Evolutionary conservation across 2,888 invertebrate species (phyloP).

Genomic region (Operophtera brumata): DNA sequence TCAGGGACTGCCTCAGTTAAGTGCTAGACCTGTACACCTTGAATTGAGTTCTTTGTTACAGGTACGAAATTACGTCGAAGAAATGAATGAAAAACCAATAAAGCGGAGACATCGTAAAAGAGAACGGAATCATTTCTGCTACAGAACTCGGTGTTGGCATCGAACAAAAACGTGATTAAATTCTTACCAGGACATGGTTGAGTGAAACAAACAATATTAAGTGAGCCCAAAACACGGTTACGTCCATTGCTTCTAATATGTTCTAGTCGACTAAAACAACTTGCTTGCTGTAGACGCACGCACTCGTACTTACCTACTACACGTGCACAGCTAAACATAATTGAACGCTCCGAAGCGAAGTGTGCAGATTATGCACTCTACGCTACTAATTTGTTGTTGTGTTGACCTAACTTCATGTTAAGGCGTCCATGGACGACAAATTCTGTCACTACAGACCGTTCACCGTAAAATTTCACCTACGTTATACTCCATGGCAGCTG

Average conservation of each 20-base stretch:
- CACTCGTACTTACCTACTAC: too few species aligned
- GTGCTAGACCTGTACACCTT: too few species aligned
- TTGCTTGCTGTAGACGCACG: too few species aligned
- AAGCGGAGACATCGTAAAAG: constrained; percentile 22
- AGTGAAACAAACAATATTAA: constrained; percentile 44
- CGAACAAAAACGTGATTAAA: constrained; percentile 37
- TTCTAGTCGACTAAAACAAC: constrained; percentile 37
- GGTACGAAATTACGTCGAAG: constrained; percentile 16
- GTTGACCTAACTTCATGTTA: too few species aligned
- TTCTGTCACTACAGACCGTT: too few species aligned
- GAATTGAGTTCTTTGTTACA: constrained; percentile 10
- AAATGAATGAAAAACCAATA: constrained; percentile 27
- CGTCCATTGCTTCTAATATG: constrained; percentile 46
- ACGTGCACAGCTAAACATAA: constrained; percentile 2
- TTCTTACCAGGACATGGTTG: constrained; percentile 48
- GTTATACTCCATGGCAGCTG: too few species aligned
- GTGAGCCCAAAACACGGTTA: constrained; percentile 21
- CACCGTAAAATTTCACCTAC: too few species aligned
- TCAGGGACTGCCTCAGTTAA: too few species aligned
- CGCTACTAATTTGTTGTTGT: too few species aligned
- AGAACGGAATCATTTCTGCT: constrained; percentile 23
- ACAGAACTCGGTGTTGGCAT: constrained; percentile 13
- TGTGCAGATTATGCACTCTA: too few species aligned
- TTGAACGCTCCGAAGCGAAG: not conserved
- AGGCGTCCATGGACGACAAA: too few species aligned